Percentiles rank a stretch among this genome's conserved stretches.
Conservation (phyloP, 2,113 vertebrate genomes). For the Catharus bicknelli region DNA sequence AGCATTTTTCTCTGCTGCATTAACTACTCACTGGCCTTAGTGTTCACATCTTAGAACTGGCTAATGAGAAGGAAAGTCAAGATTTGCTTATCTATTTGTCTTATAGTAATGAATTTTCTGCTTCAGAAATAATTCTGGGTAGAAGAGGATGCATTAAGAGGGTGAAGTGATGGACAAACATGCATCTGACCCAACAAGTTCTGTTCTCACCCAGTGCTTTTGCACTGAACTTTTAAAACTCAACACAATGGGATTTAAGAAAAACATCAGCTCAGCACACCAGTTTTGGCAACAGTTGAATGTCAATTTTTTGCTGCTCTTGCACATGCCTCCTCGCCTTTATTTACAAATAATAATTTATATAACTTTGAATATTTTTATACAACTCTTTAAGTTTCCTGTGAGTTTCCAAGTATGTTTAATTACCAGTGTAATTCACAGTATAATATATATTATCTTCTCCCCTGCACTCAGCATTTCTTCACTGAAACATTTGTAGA, state of each 20-base stretch:
- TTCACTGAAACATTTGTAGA: background rate
- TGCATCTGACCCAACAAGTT: background rate
- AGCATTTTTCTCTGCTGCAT: background rate
- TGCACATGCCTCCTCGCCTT: background rate
- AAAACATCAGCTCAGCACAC: slow-evolving; percentile 35
- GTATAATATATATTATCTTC: background rate
- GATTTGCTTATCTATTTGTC: background rate
- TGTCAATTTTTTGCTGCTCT: slow-evolving; percentile 37
- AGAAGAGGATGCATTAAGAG: background rate
- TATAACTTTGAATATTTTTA: background rate
- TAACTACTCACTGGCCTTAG: background rate
- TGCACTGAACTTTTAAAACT: slow-evolving; percentile 24
- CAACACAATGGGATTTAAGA: slow-evolving; percentile 4
- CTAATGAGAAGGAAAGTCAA: background rate
- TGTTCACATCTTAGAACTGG: background rate
- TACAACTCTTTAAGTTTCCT: background rate
- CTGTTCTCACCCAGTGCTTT: slow-evolving; percentile 11
- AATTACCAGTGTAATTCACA: background rate
- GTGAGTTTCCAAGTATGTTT: background rate
- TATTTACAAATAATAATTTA: slow-evolving; percentile 13
- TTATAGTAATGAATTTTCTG: background rate
- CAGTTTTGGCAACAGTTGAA: slow-evolving; percentile 28
- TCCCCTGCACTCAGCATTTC: background rate
- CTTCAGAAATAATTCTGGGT: background rate
- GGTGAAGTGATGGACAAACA: background rate